Evolutionary conservation across 2,797 vertebrate species (phyloP).

Genomic region (Taenioides sp.): DNA sequence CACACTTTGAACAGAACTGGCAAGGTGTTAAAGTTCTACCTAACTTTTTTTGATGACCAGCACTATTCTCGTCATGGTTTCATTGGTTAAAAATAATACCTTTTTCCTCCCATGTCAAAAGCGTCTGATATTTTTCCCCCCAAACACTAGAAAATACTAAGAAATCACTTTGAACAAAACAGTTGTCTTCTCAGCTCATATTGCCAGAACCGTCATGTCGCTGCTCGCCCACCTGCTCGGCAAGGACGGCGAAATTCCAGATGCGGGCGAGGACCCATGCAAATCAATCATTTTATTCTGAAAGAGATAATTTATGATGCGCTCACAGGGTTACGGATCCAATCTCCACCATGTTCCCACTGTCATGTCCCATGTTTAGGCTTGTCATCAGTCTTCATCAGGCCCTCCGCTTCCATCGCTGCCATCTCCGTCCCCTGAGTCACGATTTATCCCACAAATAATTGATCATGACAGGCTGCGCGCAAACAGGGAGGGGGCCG

Average conservation of each 20-base stretch:
- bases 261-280: slow-evolving; percentile 79
- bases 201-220: slow-evolving; percentile 10
- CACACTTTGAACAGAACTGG: slow-evolving; percentile 26
- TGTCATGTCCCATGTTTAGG: slow-evolving; percentile 85
- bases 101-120: slow-evolving; percentile 6
- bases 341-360: slow-evolving; percentile 87
- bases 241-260: slow-evolving; percentile 80
- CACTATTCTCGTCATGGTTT: slow-evolving; percentile 13
- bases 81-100: slow-evolving; percentile 7
- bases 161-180: slow-evolving; percentile 26
- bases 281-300: slow-evolving; percentile 96
- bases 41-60: slow-evolving; percentile 10
- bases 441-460: slow-evolving; percentile 88
- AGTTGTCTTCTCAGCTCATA: slow-evolving; percentile 42
- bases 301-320: slow-evolving; percentile 95
- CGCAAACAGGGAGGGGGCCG: slow-evolving; percentile 84
- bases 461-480: slow-evolving; percentile 93
- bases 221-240: slow-evolving; percentile 33
- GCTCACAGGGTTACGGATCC: slow-evolving; percentile 89
- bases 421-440: slow-evolving; percentile 88
- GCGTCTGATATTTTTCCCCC: slow-evolving; percentile 2
- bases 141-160: not conserved
- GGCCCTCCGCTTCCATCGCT: slow-evolving; percentile 78
- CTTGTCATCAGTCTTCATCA: slow-evolving; percentile 97
- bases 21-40: slow-evolving; percentile 25